Conservation (phyloP, 2,113 vertebrate genomes). For the Gnathonemus echidnorhynchus region DNA sequence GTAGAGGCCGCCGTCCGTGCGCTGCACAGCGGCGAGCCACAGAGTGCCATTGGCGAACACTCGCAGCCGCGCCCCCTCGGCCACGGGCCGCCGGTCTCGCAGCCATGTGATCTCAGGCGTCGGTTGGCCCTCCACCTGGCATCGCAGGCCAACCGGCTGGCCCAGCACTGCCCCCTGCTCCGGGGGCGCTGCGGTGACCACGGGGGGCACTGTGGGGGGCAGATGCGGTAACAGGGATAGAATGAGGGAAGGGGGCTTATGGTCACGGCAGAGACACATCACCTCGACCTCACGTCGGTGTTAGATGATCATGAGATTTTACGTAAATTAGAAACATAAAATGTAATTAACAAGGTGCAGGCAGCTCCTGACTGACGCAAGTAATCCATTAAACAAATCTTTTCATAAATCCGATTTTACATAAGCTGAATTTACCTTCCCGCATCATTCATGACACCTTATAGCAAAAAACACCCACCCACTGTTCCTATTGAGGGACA, state of each 20-base stretch:
- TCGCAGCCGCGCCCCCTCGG: conserved; percentile 40
- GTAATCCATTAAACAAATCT: too few species aligned
- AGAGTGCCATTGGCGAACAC: conserved; percentile 62
- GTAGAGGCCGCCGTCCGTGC: conserved; percentile 57
- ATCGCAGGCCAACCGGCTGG: conserved; percentile 54
- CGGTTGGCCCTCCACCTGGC: conserved; percentile 60
- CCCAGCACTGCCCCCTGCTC: conserved; percentile 56
- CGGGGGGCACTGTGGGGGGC: conserved; percentile 55
- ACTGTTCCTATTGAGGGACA: too few species aligned
- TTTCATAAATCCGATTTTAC: not conserved
- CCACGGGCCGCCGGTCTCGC: conserved; percentile 52
- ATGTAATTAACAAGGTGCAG: too few species aligned
- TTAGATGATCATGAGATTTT: not conserved
- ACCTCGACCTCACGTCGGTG: not conserved
- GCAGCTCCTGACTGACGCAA: too few species aligned
- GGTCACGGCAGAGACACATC: not conserved
- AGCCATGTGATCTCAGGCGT: conserved; percentile 60
- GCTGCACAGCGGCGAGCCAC: conserved; percentile 50
- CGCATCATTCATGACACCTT: too few species aligned
- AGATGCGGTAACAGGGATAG: not conserved
- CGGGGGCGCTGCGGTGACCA: conserved; percentile 52
- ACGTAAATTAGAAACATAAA: not conserved
- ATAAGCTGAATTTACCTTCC: too few species aligned
- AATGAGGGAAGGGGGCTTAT: not conserved
- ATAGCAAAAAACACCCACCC: too few species aligned